phyloP scores from a whole-genome alignment of 1,140 invertebrate species.

The Drosophila sucinea region DNA sequence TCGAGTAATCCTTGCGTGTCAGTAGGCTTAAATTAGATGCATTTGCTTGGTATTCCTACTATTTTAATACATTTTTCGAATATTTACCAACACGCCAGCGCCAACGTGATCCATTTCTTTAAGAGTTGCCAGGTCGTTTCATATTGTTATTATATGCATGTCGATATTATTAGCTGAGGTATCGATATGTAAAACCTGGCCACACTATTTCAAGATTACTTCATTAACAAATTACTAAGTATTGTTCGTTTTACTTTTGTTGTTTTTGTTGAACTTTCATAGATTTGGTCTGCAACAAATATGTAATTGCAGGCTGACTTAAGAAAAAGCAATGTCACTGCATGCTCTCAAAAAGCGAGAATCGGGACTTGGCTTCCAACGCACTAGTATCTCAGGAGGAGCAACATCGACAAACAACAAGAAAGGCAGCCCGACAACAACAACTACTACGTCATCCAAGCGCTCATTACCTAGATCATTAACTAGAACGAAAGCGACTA shows the following conservation, averaged over 20 bases:
- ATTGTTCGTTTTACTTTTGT: not conserved
- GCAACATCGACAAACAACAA: slow-evolving; percentile 38
- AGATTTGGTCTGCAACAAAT: not conserved
- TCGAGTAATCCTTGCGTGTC: slow-evolving; percentile 35
- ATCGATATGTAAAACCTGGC: not conserved
- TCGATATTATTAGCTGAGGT: not conserved
- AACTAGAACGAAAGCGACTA: slow-evolving; percentile 12
- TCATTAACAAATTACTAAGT: not conserved
- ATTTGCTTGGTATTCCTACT: not conserved
- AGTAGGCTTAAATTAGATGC: slow-evolving; percentile 16
- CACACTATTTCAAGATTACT: not conserved
- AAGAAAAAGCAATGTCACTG: slow-evolving; percentile 75
- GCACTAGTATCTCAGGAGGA: slow-evolving; percentile 26
- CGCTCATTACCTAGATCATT: slow-evolving; percentile 23
- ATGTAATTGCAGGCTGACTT: not conserved
- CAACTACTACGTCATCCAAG: slow-evolving; percentile 47
- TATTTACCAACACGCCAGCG: slow-evolving; percentile 30
- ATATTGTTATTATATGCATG: not conserved
- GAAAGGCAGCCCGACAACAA: slow-evolving; percentile 58
- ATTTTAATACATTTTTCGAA: slow-evolving; percentile 4
- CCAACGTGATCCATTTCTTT: not conserved
- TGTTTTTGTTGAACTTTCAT: slow-evolving; percentile 6
- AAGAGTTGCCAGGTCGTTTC: not conserved
- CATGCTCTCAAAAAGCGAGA: slow-evolving; percentile 79
- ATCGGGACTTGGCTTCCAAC: slow-evolving; percentile 29